Base-by-base conservation (phyloP, 2,888 invertebrate species). In the Eristalis intricaria region DNA sequence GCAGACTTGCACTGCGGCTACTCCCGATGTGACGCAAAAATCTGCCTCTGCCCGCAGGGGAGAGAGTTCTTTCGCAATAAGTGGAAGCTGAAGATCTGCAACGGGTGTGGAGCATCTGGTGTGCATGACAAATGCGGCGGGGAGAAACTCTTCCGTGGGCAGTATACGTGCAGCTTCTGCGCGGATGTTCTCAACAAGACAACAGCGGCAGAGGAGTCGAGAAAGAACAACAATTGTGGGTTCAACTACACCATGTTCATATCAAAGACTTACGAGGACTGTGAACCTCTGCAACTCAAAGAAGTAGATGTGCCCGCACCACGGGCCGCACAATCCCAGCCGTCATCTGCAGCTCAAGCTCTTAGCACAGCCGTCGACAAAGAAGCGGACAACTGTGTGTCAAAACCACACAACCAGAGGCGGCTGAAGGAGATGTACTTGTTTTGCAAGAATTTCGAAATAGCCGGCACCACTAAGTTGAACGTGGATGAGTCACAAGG, bases 11-110 rank as follows among this genome's bases (percentile, higher is more conserved):
- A 96, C 75, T 92, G 95, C 0, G 92, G 95, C 0, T 94, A 95
- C 1, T 91, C 94, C 7, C 90, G 91, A 0, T 98, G 97, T 90
- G 95, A 95, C 85, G 94, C 95, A 0, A 71, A 89, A 0, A 89
- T 88, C 0, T 97, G 97, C 90, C 50, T 91, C 0, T 97, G 97
- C 91, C 95, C 95, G 0, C 91, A 94, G 50, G 96, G 96, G 0
- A 92, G 95, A 29, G 92, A 92, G 1, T 93, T 94, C 81, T 88
- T 69, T 32, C 77, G 64, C 5, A 61, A 73, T 69, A 89, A 86
- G 10, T 75, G 84, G 87, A 84, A 84, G 5, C 32, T 87, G n/a
- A 64, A 71, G 2, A 58, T 87, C 29, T 87, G 87, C 32, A 71
- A 22, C 23, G 64, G 63, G 0, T 87, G 87, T 13, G 87, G 87